These are phyloP conservation scores for Mastacembelus armatus DNA, from an alignment of 2,797 vertebrate genomes.

Conservation along the genomic window DNA sequence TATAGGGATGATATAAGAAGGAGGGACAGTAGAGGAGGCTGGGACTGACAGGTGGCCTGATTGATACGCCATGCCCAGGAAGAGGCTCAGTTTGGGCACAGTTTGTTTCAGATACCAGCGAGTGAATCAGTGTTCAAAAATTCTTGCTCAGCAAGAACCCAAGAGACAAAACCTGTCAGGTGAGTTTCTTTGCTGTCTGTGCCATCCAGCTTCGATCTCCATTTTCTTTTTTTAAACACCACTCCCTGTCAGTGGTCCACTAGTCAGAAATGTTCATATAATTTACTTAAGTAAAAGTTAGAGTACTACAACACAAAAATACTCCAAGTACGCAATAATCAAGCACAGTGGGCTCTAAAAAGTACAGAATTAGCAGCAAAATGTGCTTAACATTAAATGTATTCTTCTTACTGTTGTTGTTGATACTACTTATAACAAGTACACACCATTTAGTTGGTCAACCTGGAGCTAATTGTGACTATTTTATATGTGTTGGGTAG, in stretches of 20 bases:
- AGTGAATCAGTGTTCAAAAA: conserved; percentile 50
- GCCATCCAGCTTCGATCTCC: background rate
- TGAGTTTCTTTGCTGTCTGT: conserved; percentile 31
- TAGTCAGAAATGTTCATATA: background rate
- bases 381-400: too few species aligned
- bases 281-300: background rate
- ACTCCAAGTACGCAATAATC: background rate
- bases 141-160: conserved; percentile 64
- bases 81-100: conserved; percentile 17
- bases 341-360: too few species aligned
- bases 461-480: background rate
- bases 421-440: too few species aligned
- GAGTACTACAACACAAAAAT: background rate
- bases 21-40: background rate
- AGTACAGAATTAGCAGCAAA: background rate
- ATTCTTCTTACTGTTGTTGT: too few species aligned
- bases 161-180: conserved; percentile 61
- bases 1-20: background rate
- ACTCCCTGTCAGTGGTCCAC: too few species aligned
- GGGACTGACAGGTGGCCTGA: background rate
- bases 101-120: conserved; percentile 37
- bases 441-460: background rate
- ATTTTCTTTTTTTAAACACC: background rate
- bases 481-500: background rate
- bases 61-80: conserved; percentile 22